Percentiles rank a stretch among this genome's conserved stretches.
These are phyloP conservation scores for Limnephilus marmoratus DNA, from an alignment of 2,888 invertebrate genomes.

Conservation along the genomic window DNA sequence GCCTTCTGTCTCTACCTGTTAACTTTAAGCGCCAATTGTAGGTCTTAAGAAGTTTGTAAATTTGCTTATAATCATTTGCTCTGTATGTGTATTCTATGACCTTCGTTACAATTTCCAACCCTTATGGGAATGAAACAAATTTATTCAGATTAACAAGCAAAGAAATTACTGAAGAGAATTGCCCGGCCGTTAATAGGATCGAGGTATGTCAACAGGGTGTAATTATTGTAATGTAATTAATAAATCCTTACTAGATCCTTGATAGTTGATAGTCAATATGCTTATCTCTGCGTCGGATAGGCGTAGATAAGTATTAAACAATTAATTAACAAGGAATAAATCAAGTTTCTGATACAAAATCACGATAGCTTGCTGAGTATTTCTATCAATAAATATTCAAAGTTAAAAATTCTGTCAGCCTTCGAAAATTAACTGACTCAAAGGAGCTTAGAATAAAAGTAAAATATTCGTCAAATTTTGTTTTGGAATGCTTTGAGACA, in stretches of 20 bases:
- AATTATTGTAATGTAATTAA: neutral
- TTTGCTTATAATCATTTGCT: slow-evolving; percentile 23
- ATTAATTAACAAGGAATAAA: neutral
- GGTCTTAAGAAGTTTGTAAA: slow-evolving; percentile 37
- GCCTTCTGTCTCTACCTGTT: slow-evolving; percentile 11
- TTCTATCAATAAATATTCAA: neutral
- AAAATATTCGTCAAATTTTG: neutral
- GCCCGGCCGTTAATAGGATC: neutral
- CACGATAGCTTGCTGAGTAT: neutral
- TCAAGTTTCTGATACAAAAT: neutral
- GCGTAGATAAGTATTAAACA: neutral
- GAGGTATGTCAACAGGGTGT: neutral
- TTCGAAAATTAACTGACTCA: neutral
- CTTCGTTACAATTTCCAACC: slow-evolving; percentile 17
- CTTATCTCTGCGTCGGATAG: neutral
- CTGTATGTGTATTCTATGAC: neutral
- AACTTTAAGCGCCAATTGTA: slow-evolving; percentile 18
- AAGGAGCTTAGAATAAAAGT: neutral
- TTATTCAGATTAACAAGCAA: neutral
- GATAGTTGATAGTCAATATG: neutral
- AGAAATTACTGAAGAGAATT: neutral
- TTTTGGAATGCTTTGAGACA: neutral
- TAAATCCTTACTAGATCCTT: neutral
- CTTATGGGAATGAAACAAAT: neutral
- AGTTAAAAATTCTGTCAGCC: neutral